Evolutionary conservation across 2,113 vertebrate genomes (phyloP), one percentile per base, ranked within the genome.

Genomic region (Gulo gulo): DNA sequence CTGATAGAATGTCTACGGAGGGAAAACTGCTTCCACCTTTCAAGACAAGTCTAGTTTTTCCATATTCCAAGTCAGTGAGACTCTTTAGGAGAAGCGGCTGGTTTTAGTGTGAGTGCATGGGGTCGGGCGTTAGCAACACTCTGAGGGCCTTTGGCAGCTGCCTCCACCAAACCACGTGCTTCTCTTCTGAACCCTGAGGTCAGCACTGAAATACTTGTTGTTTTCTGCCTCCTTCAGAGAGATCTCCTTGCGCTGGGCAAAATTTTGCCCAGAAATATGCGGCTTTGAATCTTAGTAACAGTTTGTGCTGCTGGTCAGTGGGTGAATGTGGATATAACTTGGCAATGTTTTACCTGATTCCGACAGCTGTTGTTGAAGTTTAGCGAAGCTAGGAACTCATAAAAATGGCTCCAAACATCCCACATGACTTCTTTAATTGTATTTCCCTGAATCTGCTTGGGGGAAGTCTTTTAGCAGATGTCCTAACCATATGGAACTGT

Each of bases 391-490:
- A 76, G n/a, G 78, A 91, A 90, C 36, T 65, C 63, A 92, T 88
- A 78, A 94, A 96, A 96, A 92, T 81, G 83, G 73, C 87, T 88
- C 61, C 71, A 73, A 92, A 80, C 50, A 78, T 47, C 92, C 90
- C 87, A 76, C 87, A 81, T 92, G 86, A 18, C 88, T 87, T 74
- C 73, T 90, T 84, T 96, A 92, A 96, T 97, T 97, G 50, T 39
- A 83, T 96, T 97, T 98, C 84, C 69, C 65, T 29, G 83, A 97
- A 89, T 96, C 36, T 94, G 92, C 92, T 80, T 26, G 29, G 50
- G 87, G 97, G 57, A 63, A 97, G 67, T 71, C 69, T 88, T 95
- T 95, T 21, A 94, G 57, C 97, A 98, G 97, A 98, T 98, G 97
- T 95, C 57, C 81, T 39, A n/a, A 39, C 57, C 95, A 94, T 94